Evolutionary conservation across 2,888 invertebrate species (phyloP).

Genomic region (Malthinus seriepunctatus): DNA sequence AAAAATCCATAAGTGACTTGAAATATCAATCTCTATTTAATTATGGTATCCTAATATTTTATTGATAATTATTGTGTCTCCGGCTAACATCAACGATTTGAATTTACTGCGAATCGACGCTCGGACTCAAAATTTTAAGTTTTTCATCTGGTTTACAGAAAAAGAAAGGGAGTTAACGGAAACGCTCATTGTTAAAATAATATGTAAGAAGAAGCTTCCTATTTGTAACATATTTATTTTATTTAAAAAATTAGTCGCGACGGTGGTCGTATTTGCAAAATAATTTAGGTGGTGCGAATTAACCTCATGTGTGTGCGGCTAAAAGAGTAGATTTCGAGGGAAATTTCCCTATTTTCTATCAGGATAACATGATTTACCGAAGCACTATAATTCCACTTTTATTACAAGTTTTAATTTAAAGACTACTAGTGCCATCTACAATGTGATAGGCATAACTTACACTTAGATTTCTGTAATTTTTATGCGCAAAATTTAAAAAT

Average conservation of each 20-base stretch:
- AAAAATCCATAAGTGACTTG: background rate
- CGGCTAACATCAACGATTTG: slow-evolving; percentile 1
- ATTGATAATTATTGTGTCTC: slow-evolving; percentile 7
- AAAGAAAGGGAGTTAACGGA: background rate
- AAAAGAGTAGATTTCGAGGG: slow-evolving; percentile 41
- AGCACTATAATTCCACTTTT: background rate
- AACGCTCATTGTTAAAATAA: too few relatives aligned
- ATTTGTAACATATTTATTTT: background rate
- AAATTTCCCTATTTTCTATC: slow-evolving; percentile 41
- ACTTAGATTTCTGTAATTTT: background rate
- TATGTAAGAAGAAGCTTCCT: background rate
- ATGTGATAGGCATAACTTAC: background rate
- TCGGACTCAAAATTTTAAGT: slow-evolving; percentile 38
- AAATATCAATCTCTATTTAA: background rate
- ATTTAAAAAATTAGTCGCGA: background rate
- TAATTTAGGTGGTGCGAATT: slow-evolving; percentile 1
- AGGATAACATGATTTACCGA: slow-evolving; percentile 31
- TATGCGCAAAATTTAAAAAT: too few relatives aligned
- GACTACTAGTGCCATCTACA: background rate
- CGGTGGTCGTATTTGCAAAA: background rate
- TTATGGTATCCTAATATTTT: slow-evolving; percentile 2
- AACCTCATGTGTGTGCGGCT: slow-evolving; percentile 15
- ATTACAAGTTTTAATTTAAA: too few relatives aligned
- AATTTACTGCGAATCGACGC: slow-evolving; percentile 31
- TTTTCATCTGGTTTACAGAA: slow-evolving; percentile 21